Percentiles rank a stretch among this genome's conserved stretches.
phyloP scores from a whole-genome alignment of 2,797 vertebrate species.

The Hemitrygon akajei region DNA sequence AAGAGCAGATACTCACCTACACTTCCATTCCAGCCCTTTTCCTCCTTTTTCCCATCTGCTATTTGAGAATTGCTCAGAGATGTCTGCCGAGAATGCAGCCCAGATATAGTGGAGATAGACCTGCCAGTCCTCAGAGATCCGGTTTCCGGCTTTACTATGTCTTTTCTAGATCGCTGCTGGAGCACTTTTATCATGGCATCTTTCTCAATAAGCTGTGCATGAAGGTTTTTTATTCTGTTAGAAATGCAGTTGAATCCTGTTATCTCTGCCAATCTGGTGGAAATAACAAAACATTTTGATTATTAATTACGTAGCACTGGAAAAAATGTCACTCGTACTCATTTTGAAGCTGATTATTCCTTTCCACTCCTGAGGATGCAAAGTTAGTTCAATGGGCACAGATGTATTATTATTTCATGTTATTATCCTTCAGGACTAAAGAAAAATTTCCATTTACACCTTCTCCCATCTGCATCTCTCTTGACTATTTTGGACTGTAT shows the following conservation, averaged over 20 bases:
- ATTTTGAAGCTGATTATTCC: background rate
- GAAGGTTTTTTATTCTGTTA: slow-evolving; percentile 74
- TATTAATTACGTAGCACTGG: background rate
- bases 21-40: slow-evolving; percentile 66
- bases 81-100: slow-evolving; percentile 62
- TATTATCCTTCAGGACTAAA: background rate
- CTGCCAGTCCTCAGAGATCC: slow-evolving; percentile 65
- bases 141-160: slow-evolving; percentile 57
- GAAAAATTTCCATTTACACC: background rate
- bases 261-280: slow-evolving; percentile 1
- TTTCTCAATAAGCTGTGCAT: slow-evolving; percentile 79
- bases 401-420: background rate
- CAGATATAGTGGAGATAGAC: slow-evolving; percentile 67
- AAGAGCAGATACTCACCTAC: slow-evolving; percentile 54
- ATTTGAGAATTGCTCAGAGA: slow-evolving; percentile 63
- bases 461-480: background rate
- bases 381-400: background rate
- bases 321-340: background rate
- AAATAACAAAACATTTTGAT: background rate
- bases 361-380: background rate
- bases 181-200: slow-evolving; percentile 81
- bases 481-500: background rate
- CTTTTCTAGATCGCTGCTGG: slow-evolving; percentile 71
- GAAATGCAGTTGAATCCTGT: slow-evolving; percentile 36
- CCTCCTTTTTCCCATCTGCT: slow-evolving; percentile 66